These are phyloP conservation scores for Meghimatium bilineatum DNA, from an alignment of 2,888 invertebrate genomes.

Conservation along the genomic window DNA sequence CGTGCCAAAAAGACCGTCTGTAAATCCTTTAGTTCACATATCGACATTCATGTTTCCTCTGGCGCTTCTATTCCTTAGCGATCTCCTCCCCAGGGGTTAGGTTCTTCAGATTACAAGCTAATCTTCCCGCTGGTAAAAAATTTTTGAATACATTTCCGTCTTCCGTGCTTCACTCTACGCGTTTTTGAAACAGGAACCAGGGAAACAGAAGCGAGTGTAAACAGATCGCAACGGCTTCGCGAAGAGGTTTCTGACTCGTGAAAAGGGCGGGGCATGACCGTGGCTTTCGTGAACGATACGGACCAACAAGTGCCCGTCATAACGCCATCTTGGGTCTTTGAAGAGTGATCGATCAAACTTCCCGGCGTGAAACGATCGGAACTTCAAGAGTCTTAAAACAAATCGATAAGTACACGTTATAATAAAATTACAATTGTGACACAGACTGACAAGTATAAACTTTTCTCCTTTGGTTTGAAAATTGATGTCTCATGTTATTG, in stretches of 20 bases:
- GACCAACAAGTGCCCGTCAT: constrained; percentile 45
- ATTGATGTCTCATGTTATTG: constrained; percentile 4
- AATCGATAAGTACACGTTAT: too few species aligned
- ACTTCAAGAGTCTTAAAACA: background rate
- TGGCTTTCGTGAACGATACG: constrained; percentile 42
- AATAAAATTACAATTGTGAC: too few species aligned
- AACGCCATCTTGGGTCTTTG: constrained; percentile 38
- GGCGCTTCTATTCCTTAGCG: constrained; percentile 13
- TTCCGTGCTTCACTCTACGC: background rate
- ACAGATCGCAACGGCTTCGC: constrained; percentile 31
- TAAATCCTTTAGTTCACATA: background rate
- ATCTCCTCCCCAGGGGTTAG: constrained; percentile 14
- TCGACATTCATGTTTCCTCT: constrained; percentile 27
- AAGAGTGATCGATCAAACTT: constrained; percentile 37
- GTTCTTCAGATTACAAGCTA: constrained; percentile 30
- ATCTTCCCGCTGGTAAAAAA: constrained; percentile 30
- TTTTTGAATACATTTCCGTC: background rate
- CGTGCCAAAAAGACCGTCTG: background rate
- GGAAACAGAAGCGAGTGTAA: constrained; percentile 16
- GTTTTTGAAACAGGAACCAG: constrained; percentile 26
- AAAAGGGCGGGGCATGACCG: constrained; percentile 43
- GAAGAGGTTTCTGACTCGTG: constrained; percentile 18
- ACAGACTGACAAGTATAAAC: too few species aligned
- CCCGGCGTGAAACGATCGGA: constrained; percentile 13
- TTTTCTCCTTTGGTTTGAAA: background rate